Evolutionary conservation across 35 echinoderm and acorn worm genomes (phyloP).

Genomic region (Eucidaris tribuloides): DNA sequence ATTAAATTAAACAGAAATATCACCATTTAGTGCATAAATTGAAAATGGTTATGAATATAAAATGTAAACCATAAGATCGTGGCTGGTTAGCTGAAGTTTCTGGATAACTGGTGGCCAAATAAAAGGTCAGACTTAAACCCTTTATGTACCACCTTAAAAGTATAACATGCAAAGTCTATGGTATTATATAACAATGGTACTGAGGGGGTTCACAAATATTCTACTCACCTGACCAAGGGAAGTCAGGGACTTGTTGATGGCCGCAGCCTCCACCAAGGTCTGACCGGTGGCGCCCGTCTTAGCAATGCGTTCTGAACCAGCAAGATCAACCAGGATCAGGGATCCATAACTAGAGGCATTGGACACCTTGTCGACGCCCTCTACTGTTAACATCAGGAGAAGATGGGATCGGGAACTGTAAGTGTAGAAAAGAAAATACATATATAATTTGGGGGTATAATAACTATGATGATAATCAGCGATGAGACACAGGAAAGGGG

Average conservation of each 20-base stretch:
- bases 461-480: no score
- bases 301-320: conserved; percentile 89
- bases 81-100: no score
- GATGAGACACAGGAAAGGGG: neutral
- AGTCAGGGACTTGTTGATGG: conserved; percentile 95
- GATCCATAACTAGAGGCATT: conserved; percentile 87
- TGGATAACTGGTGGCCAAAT: no score
- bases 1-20: no score
- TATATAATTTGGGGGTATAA: neutral
- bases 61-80: no score
- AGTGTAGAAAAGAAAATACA: no score
- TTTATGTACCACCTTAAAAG: no score
- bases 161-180: no score
- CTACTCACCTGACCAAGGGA: conserved; percentile 81
- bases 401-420: conserved; percentile 92
- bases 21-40: no score
- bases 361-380: conserved; percentile 90
- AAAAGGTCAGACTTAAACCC: no score
- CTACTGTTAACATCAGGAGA: conserved; percentile 82
- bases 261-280: conserved; percentile 90
- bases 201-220: neutral
- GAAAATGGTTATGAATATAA: no score
- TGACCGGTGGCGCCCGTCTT: conserved; percentile 95
- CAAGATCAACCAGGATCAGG: conserved; percentile 82
- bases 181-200: no score